phyloP scores from a whole-genome alignment of 2,888 invertebrate genomes.

The Horisme vitalbata region DNA sequence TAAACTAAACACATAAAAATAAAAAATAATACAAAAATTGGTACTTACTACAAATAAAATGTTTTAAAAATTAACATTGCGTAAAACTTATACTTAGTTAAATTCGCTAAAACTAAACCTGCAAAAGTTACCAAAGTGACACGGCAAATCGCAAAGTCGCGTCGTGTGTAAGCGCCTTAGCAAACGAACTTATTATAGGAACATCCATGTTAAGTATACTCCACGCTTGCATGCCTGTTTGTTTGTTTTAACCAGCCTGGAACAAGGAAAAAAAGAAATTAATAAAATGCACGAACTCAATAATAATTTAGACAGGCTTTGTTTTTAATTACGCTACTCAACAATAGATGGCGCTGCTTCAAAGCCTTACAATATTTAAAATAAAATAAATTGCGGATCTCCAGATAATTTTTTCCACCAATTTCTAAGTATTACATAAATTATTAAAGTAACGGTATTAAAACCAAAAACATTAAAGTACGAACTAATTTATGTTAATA shows the following conservation, averaged over 20 bases:
- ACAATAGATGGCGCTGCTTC: slow-evolving; percentile 17
- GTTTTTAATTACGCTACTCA: slow-evolving; percentile 8
- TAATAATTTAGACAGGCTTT: too few relatives aligned
- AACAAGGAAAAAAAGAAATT: slow-evolving; percentile 40
- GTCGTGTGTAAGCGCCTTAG: slow-evolving; percentile 45
- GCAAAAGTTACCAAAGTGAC: slow-evolving; percentile 26
- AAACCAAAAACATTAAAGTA: neutral
- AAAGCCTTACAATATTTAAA: neutral
- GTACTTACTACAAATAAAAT: slow-evolving; percentile 10
- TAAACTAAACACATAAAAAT: slow-evolving; percentile 3
- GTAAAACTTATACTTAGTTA: slow-evolving; percentile 16
- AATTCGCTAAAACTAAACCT: slow-evolving; percentile 18
- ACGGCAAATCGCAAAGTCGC: slow-evolving; percentile 44
- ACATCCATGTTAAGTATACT: slow-evolving; percentile 66
- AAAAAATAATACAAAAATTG: slow-evolving; percentile 11
- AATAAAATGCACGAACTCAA: neutral
- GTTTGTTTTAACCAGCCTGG: slow-evolving; percentile 55
- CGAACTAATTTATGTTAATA: too few relatives aligned
- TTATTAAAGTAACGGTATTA: too few relatives aligned
- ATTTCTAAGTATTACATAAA: too few relatives aligned
- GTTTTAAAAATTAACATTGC: slow-evolving; percentile 10
- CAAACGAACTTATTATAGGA: slow-evolving; percentile 59
- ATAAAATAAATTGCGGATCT: too few relatives aligned
- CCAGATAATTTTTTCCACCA: too few relatives aligned
- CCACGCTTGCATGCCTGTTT: slow-evolving; percentile 37